phyloP scores from a whole-genome alignment of 1,140 invertebrate species.

The Tetranychus cinnabarinus region DNA sequence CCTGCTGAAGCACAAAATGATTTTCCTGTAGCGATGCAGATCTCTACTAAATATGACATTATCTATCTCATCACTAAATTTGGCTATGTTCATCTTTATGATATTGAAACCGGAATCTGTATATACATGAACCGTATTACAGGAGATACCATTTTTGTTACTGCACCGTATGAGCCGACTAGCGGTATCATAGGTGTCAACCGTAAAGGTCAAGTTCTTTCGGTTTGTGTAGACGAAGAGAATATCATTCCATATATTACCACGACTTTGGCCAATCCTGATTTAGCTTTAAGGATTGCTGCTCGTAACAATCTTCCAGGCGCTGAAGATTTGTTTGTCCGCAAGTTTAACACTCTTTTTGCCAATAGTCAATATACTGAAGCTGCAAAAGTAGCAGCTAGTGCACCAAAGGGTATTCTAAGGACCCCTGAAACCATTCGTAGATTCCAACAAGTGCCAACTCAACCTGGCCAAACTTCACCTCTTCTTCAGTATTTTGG shows the following conservation, averaged over 20 bases:
- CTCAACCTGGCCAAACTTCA: slow-evolving; percentile 60
- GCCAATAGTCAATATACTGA: slow-evolving; percentile 74
- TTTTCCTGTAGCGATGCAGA: slow-evolving; percentile 98
- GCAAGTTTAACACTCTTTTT: slow-evolving; percentile 95
- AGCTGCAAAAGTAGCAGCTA: slow-evolving; percentile 92
- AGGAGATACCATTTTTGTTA: slow-evolving; percentile 96
- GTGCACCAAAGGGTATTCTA: slow-evolving; percentile 90
- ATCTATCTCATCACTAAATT: slow-evolving; percentile 99
- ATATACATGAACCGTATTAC: slow-evolving; percentile 99
- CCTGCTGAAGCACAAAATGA: slow-evolving; percentile 92
- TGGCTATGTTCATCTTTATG: slow-evolving; percentile 97
- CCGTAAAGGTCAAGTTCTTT: slow-evolving; percentile 89
- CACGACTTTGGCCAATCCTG: slow-evolving; percentile 82
- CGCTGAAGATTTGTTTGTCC: slow-evolving; percentile 89
- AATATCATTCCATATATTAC: slow-evolving; percentile 95
- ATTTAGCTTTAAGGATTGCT: slow-evolving; percentile 81
- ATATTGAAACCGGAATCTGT: slow-evolving; percentile 94
- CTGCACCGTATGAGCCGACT: slow-evolving; percentile 79
- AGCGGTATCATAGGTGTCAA: slow-evolving; percentile 98
- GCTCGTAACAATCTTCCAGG: slow-evolving; percentile 87
- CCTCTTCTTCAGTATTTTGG: slow-evolving; percentile 95
- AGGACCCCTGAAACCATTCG: slow-evolving; percentile 93
- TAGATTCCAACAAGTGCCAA: slow-evolving; percentile 87
- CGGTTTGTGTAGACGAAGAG: slow-evolving; percentile 92
- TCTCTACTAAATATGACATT: slow-evolving; percentile 82